Conservation (phyloP, 2,797 vertebrate genomes). For the Knipowitschia caucasica region DNA sequence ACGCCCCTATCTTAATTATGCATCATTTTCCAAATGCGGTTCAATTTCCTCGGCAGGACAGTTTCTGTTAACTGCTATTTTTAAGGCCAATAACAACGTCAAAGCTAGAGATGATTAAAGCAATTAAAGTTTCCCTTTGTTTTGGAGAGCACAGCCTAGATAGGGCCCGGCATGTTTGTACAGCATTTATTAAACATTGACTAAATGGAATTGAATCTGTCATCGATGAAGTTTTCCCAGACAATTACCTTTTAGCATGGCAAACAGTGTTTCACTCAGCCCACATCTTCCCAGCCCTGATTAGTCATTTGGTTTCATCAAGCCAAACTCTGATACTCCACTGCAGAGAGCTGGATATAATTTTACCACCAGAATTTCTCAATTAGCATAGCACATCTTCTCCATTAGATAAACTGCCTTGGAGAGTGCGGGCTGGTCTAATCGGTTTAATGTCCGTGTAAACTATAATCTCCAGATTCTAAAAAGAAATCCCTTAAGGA, state of each 20-base stretch:
- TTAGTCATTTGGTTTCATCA: constrained; percentile 78
- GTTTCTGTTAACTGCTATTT: constrained; percentile 92
- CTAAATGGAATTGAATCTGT: constrained; percentile 97
- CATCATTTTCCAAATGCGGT: constrained; percentile 82
- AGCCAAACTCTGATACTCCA: constrained; percentile 66
- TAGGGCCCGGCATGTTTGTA: constrained; percentile 83
- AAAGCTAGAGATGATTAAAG: constrained; percentile 95
- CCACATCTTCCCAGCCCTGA: constrained; percentile 69
- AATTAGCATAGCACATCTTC: constrained; percentile 81
- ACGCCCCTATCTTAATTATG: constrained; percentile 83
- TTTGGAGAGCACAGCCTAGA: constrained; percentile 84
- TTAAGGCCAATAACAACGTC: constrained; percentile 88
- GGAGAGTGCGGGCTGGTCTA: constrained; percentile 76
- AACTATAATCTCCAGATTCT: constrained; percentile 79
- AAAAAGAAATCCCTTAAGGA: constrained; percentile 79
- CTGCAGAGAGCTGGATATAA: constrained; percentile 52
- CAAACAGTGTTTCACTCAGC: constrained; percentile 86
- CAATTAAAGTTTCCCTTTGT: constrained; percentile 99
- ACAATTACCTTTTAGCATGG: constrained; percentile 91
- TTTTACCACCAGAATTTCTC: constrained; percentile 78
- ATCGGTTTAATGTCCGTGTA: constrained; percentile 81
- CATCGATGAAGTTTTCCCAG: constrained; percentile 87
- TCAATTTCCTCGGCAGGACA: constrained; percentile 86
- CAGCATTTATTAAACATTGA: constrained; percentile 95
- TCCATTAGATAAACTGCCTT: constrained; percentile 82